phyloP scores from a whole-genome alignment of 2,113 vertebrate species.

The Cottus gobio region DNA sequence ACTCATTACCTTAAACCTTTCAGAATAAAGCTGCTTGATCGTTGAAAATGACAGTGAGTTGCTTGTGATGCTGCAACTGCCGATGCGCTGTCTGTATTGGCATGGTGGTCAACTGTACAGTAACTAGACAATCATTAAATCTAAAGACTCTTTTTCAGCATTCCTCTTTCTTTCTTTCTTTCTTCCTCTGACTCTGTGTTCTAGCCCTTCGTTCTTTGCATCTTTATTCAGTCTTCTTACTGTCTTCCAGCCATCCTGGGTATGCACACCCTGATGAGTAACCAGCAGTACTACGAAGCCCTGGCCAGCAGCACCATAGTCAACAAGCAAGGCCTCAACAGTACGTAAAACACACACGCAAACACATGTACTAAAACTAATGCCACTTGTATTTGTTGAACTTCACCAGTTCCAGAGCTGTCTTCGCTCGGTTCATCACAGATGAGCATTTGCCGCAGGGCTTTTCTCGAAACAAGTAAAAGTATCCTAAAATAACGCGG shows the following conservation, averaged over 20 bases:
- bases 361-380: neutral
- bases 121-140: constrained; percentile 1
- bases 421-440: constrained; percentile 1
- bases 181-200: constrained; percentile 10
- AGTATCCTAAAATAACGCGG: constrained; percentile 17
- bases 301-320: constrained; percentile 96
- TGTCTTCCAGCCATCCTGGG: constrained; percentile 92
- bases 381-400: neutral
- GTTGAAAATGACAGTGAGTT: neutral
- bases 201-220: constrained; percentile 15
- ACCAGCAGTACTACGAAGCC: constrained; percentile 98
- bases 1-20: neutral
- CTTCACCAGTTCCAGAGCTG: neutral
- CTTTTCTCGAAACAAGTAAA: constrained; percentile 1
- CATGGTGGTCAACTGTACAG: constrained; percentile 22
- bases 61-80: constrained; percentile 20
- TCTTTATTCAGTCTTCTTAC: constrained; percentile 36
- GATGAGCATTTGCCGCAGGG: neutral
- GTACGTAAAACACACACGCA: constrained; percentile 80
- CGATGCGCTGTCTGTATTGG: constrained; percentile 19
- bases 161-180: neutral
- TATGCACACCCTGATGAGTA: constrained; percentile 99
- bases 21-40: neutral
- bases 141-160: neutral
- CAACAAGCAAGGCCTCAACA: constrained; percentile 99